phyloP scores from a whole-genome alignment of 2,888 invertebrate genomes.

The Azorinus chamasolen region DNA sequence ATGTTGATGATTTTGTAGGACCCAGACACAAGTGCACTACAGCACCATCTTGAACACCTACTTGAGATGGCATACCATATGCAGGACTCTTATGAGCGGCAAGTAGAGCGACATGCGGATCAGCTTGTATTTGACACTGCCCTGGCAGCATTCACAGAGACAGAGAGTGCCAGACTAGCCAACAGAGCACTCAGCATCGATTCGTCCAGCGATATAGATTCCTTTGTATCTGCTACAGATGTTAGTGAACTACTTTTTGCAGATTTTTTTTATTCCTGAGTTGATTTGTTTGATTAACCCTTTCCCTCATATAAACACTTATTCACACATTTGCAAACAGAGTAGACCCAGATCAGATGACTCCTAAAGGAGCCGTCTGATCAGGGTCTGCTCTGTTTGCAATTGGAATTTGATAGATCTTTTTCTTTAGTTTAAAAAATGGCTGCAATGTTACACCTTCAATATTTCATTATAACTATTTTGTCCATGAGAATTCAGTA shows the following conservation, averaged over 20 bases:
- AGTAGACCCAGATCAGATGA: too few species aligned
- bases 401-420: too few species aligned
- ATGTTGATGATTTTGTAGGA: slow-evolving; percentile 74
- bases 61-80: slow-evolving; percentile 94
- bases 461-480: too few species aligned
- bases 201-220: slow-evolving; percentile 89
- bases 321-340: too few species aligned
- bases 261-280: too few species aligned
- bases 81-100: slow-evolving; percentile 90
- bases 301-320: too few species aligned
- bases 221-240: slow-evolving; percentile 98
- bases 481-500: too few species aligned
- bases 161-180: slow-evolving; percentile 66
- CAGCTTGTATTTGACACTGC: slow-evolving; percentile 80
- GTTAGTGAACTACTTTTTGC: slow-evolving; percentile 79
- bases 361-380: too few species aligned
- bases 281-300: too few species aligned
- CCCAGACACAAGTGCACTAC: slow-evolving; percentile 78
- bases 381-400: too few species aligned
- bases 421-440: too few species aligned
- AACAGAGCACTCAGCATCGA: slow-evolving; percentile 74
- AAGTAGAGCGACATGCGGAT: slow-evolving; percentile 77
- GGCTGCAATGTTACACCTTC: too few species aligned
- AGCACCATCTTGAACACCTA: slow-evolving; percentile 92
- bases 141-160: slow-evolving; percentile 76